phyloP scores from a whole-genome alignment of 2,113 vertebrate species.

The Caracal caracal region DNA sequence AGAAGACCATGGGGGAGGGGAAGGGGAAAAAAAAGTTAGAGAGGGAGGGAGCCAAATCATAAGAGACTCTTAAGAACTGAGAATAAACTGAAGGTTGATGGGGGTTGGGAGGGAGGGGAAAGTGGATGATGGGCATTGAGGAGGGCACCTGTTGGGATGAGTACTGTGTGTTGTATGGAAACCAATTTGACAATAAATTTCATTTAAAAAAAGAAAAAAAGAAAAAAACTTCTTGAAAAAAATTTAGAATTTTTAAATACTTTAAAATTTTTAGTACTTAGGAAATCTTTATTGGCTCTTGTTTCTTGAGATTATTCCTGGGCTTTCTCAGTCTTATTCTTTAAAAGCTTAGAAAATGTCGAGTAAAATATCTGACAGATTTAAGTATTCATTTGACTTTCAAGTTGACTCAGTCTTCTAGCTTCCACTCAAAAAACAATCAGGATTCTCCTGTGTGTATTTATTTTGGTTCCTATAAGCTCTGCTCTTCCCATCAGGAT shows the following conservation, averaged over 20 bases:
- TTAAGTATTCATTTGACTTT: slow-evolving; percentile 34
- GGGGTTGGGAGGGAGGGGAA: too few relatives aligned
- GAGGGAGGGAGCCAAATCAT: too few relatives aligned
- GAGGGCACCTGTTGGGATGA: too few relatives aligned
- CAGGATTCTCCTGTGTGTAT: neutral
- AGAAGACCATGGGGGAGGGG: too few relatives aligned
- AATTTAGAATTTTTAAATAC: neutral
- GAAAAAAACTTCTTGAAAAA: too few relatives aligned
- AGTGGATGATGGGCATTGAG: too few relatives aligned
- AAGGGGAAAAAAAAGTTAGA: too few relatives aligned
- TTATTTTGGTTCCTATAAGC: neutral
- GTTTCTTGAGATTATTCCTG: neutral
- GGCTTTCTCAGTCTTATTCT: neutral
- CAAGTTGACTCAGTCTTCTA: neutral
- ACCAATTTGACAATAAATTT: too few relatives aligned
- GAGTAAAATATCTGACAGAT: slow-evolving; percentile 8
- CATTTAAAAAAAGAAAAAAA: too few relatives aligned
- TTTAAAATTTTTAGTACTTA: neutral
- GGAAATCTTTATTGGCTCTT: neutral
- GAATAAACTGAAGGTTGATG: too few relatives aligned
- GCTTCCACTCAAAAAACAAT: neutral
- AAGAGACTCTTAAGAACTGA: too few relatives aligned
- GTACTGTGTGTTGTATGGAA: too few relatives aligned
- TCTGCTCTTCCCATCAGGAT: neutral
- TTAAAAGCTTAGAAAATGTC: slow-evolving; percentile 8